A percentile compares a stretch with the other conserved stretches of the same genome.
Conservation (phyloP, 2,113 vertebrate species). For the Tenebrosternarchus preto region DNA sequence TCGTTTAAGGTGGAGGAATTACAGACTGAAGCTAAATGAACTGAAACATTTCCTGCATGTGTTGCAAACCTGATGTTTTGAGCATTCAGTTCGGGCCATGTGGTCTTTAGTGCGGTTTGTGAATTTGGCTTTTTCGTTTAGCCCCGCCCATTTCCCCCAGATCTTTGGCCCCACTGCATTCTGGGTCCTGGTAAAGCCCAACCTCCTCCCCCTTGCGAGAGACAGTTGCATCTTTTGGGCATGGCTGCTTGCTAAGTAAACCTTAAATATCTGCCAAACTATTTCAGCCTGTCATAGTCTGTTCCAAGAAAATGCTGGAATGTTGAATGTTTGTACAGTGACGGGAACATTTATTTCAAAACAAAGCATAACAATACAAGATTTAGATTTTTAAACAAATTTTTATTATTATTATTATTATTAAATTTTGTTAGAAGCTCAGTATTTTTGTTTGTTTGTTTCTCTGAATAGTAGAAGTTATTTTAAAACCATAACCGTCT, state of each 20-base stretch:
- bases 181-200: slow-evolving; percentile 47
- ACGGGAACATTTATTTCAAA: slow-evolving; percentile 40
- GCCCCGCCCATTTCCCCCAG: slow-evolving; percentile 9
- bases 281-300: slow-evolving; percentile 26
- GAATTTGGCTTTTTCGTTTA: slow-evolving; percentile 48
- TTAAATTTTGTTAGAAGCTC: slow-evolving; percentile 4
- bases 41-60: slow-evolving; percentile 74
- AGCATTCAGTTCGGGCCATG: slow-evolving; percentile 60
- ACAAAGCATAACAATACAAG: slow-evolving; percentile 2
- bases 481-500: not conserved
- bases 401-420: slow-evolving; percentile 16
- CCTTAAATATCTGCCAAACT: slow-evolving; percentile 20
- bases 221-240: slow-evolving; percentile 48
- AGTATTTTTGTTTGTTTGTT: slow-evolving; percentile 20
- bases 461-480: slow-evolving; percentile 4
- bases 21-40: slow-evolving; percentile 55
- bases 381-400: not conserved
- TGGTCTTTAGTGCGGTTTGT: slow-evolving; percentile 56
- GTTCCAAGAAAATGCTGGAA: slow-evolving; percentile 28
- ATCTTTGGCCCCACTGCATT: slow-evolving; percentile 51
- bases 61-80: slow-evolving; percentile 63
- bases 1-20: not conserved
- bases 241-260: slow-evolving; percentile 54
- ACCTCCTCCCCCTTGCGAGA: slow-evolving; percentile 23
- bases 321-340: slow-evolving; percentile 54